Base-by-base conservation (phyloP, 2,113 vertebrate species). In the Turdus rufiventris region DNA sequence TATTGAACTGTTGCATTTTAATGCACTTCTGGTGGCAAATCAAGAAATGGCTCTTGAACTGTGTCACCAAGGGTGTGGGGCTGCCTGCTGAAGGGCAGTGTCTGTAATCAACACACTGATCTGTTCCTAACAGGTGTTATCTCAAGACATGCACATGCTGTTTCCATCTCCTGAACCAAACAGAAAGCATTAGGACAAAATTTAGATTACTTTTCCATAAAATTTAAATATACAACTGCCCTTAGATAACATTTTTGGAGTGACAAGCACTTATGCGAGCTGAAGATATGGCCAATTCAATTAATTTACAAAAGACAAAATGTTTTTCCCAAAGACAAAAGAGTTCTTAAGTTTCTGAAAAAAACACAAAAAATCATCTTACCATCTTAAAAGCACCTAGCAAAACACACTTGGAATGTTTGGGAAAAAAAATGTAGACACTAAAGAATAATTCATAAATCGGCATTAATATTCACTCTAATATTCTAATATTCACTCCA, bases 1-100 rank as follows among this genome's bases (percentile, higher is more conserved):
- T 91, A 77, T 85, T 93, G 95, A 95, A 82, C 47, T 91, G 84
- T 61, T 87, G 45, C 54, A 60, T 86, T 89, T 90, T 77, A 74
- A 61, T 85, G 68, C 76, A 54, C 20, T 85, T 95, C 73, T 90
- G 54, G 48, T 79, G 89, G 85, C 72, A 94, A 74, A 88, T 68
- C 42, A 88, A 71, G 48, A 92, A 40, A 47, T 57, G 1, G 0
- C 34, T 83, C 47, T 74, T 72, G 67, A 93, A 76, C 77, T 43
- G 33, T 36, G 47, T 57, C 47, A 66, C 33, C 36, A 28, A 60
- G 40, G 31, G 31, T 57, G 20, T 40, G 57, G 65, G 36, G 42
- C 25, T 47, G 18, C 53, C 47, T 11, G 5, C 2, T 57, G 43
- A 93, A 85, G 75, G 88, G 28, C 18, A 48, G 6, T 50, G 16